Percentiles rank a stretch among this genome's conserved stretches.
phyloP scores from a whole-genome alignment of 2,113 vertebrate genomes.

The Jaculus jaculus region DNA sequence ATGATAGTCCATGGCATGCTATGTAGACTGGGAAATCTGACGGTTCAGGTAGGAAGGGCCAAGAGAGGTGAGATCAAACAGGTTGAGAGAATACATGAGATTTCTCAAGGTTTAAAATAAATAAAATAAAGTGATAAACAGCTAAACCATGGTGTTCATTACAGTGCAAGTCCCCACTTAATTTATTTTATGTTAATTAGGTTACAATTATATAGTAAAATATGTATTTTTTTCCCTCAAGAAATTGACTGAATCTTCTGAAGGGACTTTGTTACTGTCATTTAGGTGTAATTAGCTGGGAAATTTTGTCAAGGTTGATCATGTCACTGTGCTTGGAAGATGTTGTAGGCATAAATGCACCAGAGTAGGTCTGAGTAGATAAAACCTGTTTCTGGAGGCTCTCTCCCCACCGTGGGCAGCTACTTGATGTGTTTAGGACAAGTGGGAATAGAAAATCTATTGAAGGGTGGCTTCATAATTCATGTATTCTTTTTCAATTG shows the following conservation, averaged over 20 bases:
- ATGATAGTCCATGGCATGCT: neutral
- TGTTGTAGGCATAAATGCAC: neutral
- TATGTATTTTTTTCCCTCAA: slow-evolving; percentile 76
- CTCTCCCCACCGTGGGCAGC: neutral
- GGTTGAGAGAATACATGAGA: neutral
- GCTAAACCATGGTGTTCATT: slow-evolving; percentile 48
- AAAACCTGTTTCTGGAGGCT: neutral
- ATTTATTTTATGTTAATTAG: slow-evolving; percentile 80
- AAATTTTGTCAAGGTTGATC: slow-evolving; percentile 69
- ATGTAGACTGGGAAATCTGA: neutral
- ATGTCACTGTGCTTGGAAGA: slow-evolving; percentile 52
- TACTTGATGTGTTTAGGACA: neutral
- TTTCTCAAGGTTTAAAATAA: slow-evolving; percentile 29
- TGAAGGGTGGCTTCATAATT: neutral
- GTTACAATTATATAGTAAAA: slow-evolving; percentile 77
- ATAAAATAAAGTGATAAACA: slow-evolving; percentile 48
- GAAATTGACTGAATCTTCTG: slow-evolving; percentile 72
- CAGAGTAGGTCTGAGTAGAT: neutral
- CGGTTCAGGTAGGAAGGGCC: neutral
- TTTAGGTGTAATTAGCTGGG: slow-evolving; percentile 73
- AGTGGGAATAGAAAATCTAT: neutral
- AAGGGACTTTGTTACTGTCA: slow-evolving; percentile 69
- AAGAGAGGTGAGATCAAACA: slow-evolving; percentile 25
- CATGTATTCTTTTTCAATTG: neutral
- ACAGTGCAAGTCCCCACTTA: slow-evolving; percentile 68